Base-by-base conservation (phyloP, 2,888 invertebrate genomes). In the Syritta pipiens region DNA sequence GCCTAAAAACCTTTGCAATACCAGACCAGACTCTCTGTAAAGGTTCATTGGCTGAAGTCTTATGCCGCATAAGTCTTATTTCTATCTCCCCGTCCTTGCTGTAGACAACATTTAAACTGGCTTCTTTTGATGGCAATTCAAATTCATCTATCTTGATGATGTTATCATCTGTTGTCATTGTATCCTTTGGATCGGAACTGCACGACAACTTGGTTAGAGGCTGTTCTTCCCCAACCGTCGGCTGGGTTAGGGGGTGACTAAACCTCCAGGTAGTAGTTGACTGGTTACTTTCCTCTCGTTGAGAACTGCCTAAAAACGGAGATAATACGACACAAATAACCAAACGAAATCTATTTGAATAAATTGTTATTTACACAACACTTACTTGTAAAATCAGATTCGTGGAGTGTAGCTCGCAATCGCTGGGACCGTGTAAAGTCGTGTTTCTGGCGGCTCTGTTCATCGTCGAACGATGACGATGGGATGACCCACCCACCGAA, bases 381-480 rank as follows among this genome's bases (percentile, higher is more conserved):
- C 82, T 62, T 67, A 90, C 89, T 91, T 89, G 89, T 89, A 88
- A 86, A 86, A 84, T 83, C 87, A 86, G 84, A 88, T 85, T 87
- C 90, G 85, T 89, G 86, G 77, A 89, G 88, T 76, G 89, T 88
- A 83, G 89, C 90, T 84, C 86, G 81, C 85, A 85, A 14, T 87
- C 88, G 72, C 84, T 86, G 89, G 89, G 91, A 88, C 83, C 92
- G 87, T 60, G 92, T 90, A 84, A 93, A 86, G 63, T 91, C 90
- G 76, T 91, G 91, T 88, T 93, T 93, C 32, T 92, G 90, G 83
- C 90, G 89, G 81, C 91, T 89, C 83, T 91, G 90, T 85, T 84
- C 12, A 84, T 83, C 81, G 84, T 86, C 60, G 86, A 86, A 57
- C 87, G 86, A 72, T 42, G 65, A 49, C 71, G 75, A 62, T 44